phyloP scores from a whole-genome alignment of 1,140 invertebrate species.

The Heliconius hermathena region DNA sequence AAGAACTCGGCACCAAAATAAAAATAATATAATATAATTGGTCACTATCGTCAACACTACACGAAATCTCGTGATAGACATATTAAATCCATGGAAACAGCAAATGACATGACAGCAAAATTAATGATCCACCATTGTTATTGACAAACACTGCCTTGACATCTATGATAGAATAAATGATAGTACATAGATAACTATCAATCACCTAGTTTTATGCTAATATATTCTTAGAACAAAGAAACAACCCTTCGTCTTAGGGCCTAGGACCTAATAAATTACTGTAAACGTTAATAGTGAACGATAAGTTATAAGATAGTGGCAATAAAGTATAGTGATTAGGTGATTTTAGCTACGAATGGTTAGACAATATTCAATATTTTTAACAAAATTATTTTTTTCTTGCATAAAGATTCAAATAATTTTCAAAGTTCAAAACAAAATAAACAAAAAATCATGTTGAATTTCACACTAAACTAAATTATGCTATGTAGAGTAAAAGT shows the following conservation, averaged over 20 bases:
- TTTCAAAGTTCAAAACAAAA: neutral
- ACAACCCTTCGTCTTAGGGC: slow-evolving; percentile 1
- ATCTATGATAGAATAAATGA: neutral
- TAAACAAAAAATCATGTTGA: neutral
- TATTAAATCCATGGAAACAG: slow-evolving; percentile 21
- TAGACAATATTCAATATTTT: neutral
- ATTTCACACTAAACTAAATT: neutral
- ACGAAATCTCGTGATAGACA: slow-evolving; percentile 12
- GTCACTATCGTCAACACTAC: slow-evolving; percentile 16
- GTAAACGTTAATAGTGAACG: neutral
- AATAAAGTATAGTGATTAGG: neutral
- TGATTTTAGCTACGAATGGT: too few relatives aligned
- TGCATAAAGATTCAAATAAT: neutral
- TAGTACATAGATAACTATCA: neutral
- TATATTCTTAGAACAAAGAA: slow-evolving; percentile 5
- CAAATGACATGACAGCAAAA: slow-evolving; percentile 31
- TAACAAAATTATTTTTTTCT: neutral
- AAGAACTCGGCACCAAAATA: too few relatives aligned
- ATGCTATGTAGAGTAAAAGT: neutral
- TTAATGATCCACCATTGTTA: slow-evolving; percentile 37
- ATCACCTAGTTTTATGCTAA: slow-evolving; percentile 2
- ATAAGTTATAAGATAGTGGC: neutral
- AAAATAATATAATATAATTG: neutral
- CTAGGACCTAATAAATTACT: neutral
- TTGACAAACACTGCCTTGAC: slow-evolving; percentile 40